These are phyloP conservation scores for Tiliacea citrago DNA, from an alignment of 2,888 invertebrate genomes.

Conservation along the genomic window DNA sequence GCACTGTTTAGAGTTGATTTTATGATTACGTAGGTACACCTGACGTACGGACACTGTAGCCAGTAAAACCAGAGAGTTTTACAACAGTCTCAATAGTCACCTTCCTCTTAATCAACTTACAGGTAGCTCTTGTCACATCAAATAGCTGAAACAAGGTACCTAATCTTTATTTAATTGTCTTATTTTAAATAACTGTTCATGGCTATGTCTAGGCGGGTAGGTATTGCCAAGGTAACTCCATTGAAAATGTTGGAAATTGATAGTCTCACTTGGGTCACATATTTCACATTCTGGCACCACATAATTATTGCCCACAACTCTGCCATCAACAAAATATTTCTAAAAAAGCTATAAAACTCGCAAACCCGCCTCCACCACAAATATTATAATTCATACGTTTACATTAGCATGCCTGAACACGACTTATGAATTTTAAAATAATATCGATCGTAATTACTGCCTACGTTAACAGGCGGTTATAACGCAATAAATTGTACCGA, in stretches of 20 bases:
- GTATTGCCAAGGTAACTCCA: neutral
- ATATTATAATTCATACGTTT: slow-evolving; percentile 54
- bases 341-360: slow-evolving; percentile 40
- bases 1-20: neutral
- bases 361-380: slow-evolving; percentile 36
- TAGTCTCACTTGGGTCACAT: neutral
- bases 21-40: no score
- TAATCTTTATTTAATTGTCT: no score
- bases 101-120: neutral
- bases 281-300: slow-evolving; percentile 14
- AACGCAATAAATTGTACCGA: slow-evolving; percentile 61
- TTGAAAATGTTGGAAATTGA: slow-evolving; percentile 5
- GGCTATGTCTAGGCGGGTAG: no score
- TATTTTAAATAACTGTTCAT: no score
- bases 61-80: no score
- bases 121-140: neutral
- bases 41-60: no score
- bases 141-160: neutral
- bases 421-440: slow-evolving; percentile 65
- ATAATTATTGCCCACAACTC: slow-evolving; percentile 34
- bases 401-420: slow-evolving; percentile 50
- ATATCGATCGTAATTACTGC: slow-evolving; percentile 64
- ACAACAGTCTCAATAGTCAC: neutral
- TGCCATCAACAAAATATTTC: slow-evolving; percentile 33
- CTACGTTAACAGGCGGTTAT: slow-evolving; percentile 62